Evolutionary conservation across 2,797 vertebrate genomes (phyloP).

Genomic region (Tenualosa ilisha): DNA sequence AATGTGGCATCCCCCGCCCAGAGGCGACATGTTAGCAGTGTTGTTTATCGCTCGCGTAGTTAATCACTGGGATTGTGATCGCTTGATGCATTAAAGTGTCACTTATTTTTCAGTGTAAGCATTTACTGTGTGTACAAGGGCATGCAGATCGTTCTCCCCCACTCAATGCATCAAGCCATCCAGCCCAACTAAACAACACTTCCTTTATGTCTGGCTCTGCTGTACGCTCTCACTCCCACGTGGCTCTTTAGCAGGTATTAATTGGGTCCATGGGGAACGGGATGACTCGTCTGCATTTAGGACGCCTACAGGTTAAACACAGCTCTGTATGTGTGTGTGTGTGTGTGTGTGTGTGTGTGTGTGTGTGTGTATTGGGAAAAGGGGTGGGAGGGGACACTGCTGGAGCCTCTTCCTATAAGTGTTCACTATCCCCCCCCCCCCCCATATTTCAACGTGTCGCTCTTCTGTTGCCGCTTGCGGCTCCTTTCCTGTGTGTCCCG

Average conservation of each 20-base stretch:
- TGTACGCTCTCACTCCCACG: conserved; percentile 36
- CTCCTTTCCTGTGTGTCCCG: conserved; percentile 21
- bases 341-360: conserved; percentile 10
- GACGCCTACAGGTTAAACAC: background rate
- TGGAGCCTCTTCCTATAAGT: background rate
- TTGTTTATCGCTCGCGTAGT: background rate
- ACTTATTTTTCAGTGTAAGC: conserved; percentile 16
- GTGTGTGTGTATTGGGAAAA: background rate
- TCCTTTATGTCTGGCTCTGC: conserved; percentile 44
- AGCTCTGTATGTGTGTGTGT: background rate
- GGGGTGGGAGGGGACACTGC: background rate
- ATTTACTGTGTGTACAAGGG: conserved; percentile 51
- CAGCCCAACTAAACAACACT: conserved; percentile 52
- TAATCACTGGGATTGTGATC: background rate
- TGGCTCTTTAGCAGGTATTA: conserved; percentile 67
- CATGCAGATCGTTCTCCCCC: conserved; percentile 4
- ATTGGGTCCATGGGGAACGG: conserved; percentile 72
- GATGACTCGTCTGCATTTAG: conserved; percentile 66
- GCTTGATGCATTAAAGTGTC: background rate
- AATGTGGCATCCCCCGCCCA: background rate
- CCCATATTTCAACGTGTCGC: conserved; percentile 24
- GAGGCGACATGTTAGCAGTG: background rate
- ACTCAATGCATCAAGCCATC: conserved; percentile 57
- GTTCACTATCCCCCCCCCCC: conserved; percentile 54
- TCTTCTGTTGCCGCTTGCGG: conserved; percentile 35